A percentile compares a stretch with the other conserved stretches of the same genome.
Conservation (phyloP, 1,140 invertebrate species). For the Agraylea sexmaculata region DNA sequence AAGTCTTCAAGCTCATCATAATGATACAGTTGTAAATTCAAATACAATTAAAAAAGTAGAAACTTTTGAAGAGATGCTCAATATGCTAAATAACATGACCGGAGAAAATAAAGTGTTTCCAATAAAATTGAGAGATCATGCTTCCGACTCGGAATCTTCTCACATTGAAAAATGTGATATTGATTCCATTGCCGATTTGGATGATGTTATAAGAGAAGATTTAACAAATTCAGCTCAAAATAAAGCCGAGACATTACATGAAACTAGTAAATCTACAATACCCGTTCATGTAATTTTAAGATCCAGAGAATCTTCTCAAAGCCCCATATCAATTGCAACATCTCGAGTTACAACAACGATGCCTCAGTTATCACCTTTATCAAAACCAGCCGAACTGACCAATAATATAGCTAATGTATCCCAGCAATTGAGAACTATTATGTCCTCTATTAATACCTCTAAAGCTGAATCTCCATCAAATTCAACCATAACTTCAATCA, state of each 20-base stretch:
- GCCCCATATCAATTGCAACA: constrained; percentile 20
- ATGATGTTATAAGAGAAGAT: constrained; percentile 19
- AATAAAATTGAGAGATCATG: constrained; percentile 27
- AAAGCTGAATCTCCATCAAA: constrained; percentile 32
- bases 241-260: constrained; percentile 22
- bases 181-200: constrained; percentile 19
- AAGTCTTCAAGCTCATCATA: constrained; percentile 41
- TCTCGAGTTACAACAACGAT: constrained; percentile 38
- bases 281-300: constrained; percentile 23
- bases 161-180: constrained; percentile 11
- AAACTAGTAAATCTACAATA: constrained; percentile 25
- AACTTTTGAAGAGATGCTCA: constrained; percentile 53
- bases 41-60: constrained; percentile 40
- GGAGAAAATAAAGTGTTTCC: constrained; percentile 34
- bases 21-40: constrained; percentile 34
- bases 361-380: constrained; percentile 55
- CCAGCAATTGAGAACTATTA: constrained; percentile 50
- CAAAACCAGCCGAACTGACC: constrained; percentile 55
- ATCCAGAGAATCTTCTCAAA: constrained; percentile 21
- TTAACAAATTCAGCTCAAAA: constrained; percentile 19
- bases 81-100: constrained; percentile 54
- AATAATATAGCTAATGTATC: constrained; percentile 58
- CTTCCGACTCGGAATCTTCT: constrained; percentile 13
- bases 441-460: constrained; percentile 43
- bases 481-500: constrained; percentile 22